These are phyloP conservation scores for Turritopsis dohrnii DNA, from an alignment of 30 jellyfish, hydroid and myxozoan genomes.

Conservation along the genomic window DNA sequence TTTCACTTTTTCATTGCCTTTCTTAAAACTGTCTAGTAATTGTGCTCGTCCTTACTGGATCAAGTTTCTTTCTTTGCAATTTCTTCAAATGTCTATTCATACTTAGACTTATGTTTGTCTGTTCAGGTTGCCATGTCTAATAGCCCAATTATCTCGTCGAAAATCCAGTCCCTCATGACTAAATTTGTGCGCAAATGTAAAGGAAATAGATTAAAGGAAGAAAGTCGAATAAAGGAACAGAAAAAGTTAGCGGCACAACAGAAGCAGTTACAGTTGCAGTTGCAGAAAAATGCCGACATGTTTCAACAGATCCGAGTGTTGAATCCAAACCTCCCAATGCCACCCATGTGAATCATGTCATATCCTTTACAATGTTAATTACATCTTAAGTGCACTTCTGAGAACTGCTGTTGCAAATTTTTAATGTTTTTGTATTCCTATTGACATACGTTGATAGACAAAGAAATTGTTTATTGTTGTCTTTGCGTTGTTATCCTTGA, in stretches of 20 bases:
- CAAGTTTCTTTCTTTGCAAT: too few relatives aligned
- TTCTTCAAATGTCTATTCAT: not conserved
- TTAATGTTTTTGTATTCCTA: too few relatives aligned
- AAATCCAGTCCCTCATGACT: constrained; percentile 71
- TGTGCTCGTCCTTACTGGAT: too few relatives aligned
- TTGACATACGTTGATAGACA: too few relatives aligned
- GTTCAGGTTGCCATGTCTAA: constrained; percentile 90
- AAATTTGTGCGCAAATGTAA: constrained; percentile 83
- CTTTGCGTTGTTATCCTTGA: too few relatives aligned
- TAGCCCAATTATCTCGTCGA: constrained; percentile 80
- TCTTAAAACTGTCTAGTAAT: not conserved
- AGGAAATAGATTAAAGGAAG: constrained; percentile 68
- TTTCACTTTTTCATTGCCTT: too few relatives aligned
- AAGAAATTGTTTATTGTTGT: too few relatives aligned
- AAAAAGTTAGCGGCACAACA: constrained; percentile 27
- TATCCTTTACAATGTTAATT: too few relatives aligned
- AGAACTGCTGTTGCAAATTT: too few relatives aligned
- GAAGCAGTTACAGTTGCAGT: constrained; percentile 15
- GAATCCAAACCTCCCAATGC: constrained; percentile 78
- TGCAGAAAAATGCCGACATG: constrained; percentile 18
- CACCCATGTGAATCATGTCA: constrained; percentile 34
- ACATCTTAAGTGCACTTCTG: too few relatives aligned
- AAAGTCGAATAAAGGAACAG: constrained; percentile 10
- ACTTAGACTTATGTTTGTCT: too few relatives aligned
- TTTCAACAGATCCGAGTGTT: constrained; percentile 46